Evolutionary conservation across 2,797 vertebrate species (phyloP).

Genomic region (Lindbergichthys nudifrons): DNA sequence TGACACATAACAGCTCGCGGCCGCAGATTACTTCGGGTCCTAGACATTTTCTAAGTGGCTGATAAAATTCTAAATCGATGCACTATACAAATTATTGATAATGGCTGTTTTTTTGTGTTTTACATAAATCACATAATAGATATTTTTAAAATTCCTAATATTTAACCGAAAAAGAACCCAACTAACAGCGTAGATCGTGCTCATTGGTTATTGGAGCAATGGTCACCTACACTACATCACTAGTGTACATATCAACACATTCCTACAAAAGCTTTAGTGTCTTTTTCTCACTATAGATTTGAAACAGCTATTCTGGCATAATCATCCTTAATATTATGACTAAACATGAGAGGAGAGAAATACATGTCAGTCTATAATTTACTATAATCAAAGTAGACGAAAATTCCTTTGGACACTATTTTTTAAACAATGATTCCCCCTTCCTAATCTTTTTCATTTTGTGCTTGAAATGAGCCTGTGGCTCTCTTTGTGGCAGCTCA

Average conservation of each 20-base stretch:
- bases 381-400: neutral
- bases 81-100: too few species aligned
- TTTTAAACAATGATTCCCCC: slow-evolving; percentile 31
- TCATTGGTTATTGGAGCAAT: neutral
- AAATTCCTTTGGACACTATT: neutral
- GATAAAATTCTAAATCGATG: too few species aligned
- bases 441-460: slow-evolving; percentile 44
- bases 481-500: slow-evolving; percentile 52
- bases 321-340: slow-evolving; percentile 2
- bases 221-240: neutral
- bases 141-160: neutral
- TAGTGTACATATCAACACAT: neutral
- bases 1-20: too few species aligned
- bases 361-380: neutral
- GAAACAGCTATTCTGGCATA: neutral
- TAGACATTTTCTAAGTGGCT: too few species aligned
- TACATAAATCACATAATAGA: neutral
- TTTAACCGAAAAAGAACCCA: neutral
- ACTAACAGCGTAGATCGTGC: neutral
- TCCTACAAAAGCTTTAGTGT: neutral
- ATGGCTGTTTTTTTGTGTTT: neutral
- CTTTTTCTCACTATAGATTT: slow-evolving; percentile 13
- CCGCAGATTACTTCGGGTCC: too few species aligned
- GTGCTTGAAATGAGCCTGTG: slow-evolving; percentile 41
- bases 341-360: neutral